These are phyloP conservation scores for Brachycybe producta DNA, from an alignment of 2,888 invertebrate genomes.

Conservation along the genomic window DNA sequence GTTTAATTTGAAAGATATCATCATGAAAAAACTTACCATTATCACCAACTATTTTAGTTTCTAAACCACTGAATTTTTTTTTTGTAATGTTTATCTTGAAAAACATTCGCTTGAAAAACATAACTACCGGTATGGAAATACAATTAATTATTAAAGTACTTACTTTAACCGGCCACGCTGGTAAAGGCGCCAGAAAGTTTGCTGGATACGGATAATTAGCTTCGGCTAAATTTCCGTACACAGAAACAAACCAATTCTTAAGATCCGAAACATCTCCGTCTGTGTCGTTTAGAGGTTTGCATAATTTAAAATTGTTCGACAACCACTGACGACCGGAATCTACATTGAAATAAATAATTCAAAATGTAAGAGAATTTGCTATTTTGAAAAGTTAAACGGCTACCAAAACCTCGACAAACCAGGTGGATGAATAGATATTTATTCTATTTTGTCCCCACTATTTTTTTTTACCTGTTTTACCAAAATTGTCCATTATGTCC, in stretches of 20 bases:
- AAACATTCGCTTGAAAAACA: no score
- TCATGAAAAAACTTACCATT: no score
- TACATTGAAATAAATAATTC: no score
- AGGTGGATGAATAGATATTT: neutral
- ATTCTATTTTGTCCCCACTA: neutral
- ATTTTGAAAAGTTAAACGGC: no score
- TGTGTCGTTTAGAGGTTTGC: slow-evolving; percentile 49
- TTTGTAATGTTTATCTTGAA: no score
- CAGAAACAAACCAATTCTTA: slow-evolving; percentile 54
- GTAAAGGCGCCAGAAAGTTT: slow-evolving; percentile 66
- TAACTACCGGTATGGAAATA: no score
- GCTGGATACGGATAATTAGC: slow-evolving; percentile 85
- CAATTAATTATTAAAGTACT: no score
- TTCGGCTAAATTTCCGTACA: slow-evolving; percentile 77
- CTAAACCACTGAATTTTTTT: no score
- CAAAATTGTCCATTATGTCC: slow-evolving; percentile 46
- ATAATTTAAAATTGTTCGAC: slow-evolving; percentile 58
- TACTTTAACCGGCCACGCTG: slow-evolving; percentile 66
- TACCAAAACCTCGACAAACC: no score
- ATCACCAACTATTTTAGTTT: no score
- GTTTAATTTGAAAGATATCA: neutral
- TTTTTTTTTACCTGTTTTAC: slow-evolving; percentile 40
- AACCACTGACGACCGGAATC: slow-evolving; percentile 57
- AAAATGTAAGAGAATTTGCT: no score
- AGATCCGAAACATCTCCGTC: slow-evolving; percentile 45